phyloP scores from a whole-genome alignment of 1,140 invertebrate genomes.

The Meloidogyne chitwoodi region DNA sequence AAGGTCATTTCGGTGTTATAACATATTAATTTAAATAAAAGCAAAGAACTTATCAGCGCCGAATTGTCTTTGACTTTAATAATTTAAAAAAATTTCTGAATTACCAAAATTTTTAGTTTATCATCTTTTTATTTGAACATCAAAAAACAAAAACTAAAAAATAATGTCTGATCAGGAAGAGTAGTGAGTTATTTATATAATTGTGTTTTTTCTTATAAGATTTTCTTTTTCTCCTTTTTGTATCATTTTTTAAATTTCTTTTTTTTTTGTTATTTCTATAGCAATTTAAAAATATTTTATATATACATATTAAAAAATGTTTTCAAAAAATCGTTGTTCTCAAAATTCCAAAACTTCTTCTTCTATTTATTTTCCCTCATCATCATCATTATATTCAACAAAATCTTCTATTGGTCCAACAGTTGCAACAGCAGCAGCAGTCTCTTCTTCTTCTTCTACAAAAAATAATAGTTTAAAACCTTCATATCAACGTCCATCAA shows the following conservation, averaged over 20 bases:
- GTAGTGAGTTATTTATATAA: conserved; percentile 32
- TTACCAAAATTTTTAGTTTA: background rate
- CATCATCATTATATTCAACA: background rate
- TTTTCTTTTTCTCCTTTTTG: background rate
- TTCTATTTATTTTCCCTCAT: background rate
- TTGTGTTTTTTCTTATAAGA: background rate
- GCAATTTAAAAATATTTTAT: background rate
- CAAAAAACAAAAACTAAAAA: background rate
- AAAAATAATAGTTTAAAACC: background rate
- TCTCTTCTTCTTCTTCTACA: background rate
- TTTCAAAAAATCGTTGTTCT: background rate
- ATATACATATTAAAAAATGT: background rate
- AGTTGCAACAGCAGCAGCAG: background rate
- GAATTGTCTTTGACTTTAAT: background rate
- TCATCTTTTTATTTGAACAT: background rate
- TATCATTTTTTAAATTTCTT: background rate
- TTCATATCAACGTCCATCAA: background rate
- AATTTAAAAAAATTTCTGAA: background rate
- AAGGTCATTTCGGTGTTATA: too few relatives aligned
- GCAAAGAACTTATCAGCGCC: background rate
- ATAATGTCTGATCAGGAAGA: conserved; percentile 37
- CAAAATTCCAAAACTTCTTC: background rate
- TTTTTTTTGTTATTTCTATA: background rate
- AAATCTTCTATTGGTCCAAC: background rate
- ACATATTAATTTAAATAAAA: too few relatives aligned